Evolutionary conservation across 2,797 vertebrate species (phyloP).

Genomic region (Tapera naevia): DNA sequence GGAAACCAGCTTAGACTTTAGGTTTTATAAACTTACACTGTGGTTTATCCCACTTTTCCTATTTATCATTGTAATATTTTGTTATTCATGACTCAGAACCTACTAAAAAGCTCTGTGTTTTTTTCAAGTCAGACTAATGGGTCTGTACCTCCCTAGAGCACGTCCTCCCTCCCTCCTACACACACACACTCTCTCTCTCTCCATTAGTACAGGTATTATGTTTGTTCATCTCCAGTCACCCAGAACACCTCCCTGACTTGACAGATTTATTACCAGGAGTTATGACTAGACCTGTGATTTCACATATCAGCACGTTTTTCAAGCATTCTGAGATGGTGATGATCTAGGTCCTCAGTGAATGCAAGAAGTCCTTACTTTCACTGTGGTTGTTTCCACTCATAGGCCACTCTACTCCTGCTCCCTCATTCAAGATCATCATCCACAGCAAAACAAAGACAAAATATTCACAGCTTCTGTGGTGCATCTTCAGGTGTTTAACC

Average conservation of each 20-base stretch:
- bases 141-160: slow-evolving; percentile 15
- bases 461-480: not conserved
- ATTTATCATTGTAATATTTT: not conserved
- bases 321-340: slow-evolving; percentile 6
- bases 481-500: not conserved
- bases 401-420: not conserved
- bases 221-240: slow-evolving; percentile 61
- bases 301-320: slow-evolving; percentile 42
- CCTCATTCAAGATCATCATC: not conserved
- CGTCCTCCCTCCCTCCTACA: not conserved
- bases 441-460: not conserved
- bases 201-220: slow-evolving; percentile 66
- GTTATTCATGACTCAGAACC: not conserved
- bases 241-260: slow-evolving; percentile 48
- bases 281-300: slow-evolving; percentile 55
- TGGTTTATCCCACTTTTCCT: not conserved
- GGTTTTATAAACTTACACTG: not conserved
- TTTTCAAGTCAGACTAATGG: slow-evolving; percentile 33
- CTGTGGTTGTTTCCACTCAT: not conserved
- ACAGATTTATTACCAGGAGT: slow-evolving; percentile 56
- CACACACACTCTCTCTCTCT: not conserved
- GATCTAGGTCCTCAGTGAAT: not conserved
- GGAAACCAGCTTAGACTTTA: not conserved
- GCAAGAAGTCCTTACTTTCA: not conserved
- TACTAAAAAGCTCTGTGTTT: not conserved